Base-by-base conservation (phyloP, 2,113 vertebrate genomes). In the Silurus glanis region DNA sequence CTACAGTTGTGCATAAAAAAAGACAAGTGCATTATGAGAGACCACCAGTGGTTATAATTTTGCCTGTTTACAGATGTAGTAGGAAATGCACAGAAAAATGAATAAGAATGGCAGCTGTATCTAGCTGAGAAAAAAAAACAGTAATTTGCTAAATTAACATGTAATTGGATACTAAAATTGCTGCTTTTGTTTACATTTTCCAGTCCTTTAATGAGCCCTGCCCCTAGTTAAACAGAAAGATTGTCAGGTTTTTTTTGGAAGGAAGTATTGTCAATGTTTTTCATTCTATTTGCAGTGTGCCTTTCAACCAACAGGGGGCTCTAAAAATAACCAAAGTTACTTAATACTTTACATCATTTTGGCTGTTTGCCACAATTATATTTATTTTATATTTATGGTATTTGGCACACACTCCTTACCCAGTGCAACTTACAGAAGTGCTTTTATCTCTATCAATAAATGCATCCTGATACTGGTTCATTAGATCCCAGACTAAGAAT, bases 111-210 rank as follows among this genome's bases (percentile, higher is more conserved):
- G 5, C 45, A 76, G 45, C 23, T 25, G n/a, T 78, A 76, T 19
- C 28, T 13, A 25, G 13, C 55, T 25, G 13, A 19, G 0, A 23
- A 17, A n/a, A 28, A 9, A 45, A 55, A 25, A 25, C 14, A 10
- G 14, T 80, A 37, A 80, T 80, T 80, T 80, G 25, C 55, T 6
- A 58, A 80, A 80, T 59, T 59, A 59, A 37, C 76, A 58, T 78
- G 6, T 56, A 17, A 56, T 78, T 56, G 3, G n/a, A 5, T 78
- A 55, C 49, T 16, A 55, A 55, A 76, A 53, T 13, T 55, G 23
- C 6, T 1, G 51, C 49, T 53, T 76, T 76, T 58, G 51, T 78
- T 78, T 75, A 75, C 23, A 55, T 78, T 78, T 75, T 56, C 12
- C 49, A 78, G 6, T 13, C n/a, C 12, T 78, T 78, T 16, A 37